Conservation (phyloP, 1,140 invertebrate genomes). For the Latrodectus geometricus region DNA sequence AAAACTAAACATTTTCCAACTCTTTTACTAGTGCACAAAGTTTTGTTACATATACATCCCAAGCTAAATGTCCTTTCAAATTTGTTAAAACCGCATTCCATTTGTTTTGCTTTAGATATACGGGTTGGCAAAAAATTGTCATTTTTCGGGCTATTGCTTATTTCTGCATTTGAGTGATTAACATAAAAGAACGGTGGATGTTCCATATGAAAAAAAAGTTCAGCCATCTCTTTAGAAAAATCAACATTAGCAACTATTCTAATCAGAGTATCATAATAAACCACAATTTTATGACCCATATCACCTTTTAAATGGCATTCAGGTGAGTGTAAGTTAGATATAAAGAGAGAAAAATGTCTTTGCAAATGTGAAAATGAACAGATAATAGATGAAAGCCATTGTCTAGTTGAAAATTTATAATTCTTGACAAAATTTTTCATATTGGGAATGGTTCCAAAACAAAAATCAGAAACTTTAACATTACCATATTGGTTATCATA, state of each 20-base stretch:
- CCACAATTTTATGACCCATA: constrained; percentile 27
- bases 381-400: constrained; percentile 10
- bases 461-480: constrained; percentile 38
- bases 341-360: constrained; percentile 34
- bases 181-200: constrained; percentile 46
- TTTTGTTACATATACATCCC: constrained; percentile 47
- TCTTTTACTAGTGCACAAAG: constrained; percentile 11
- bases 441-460: constrained; percentile 47
- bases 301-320: constrained; percentile 5
- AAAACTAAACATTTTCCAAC: constrained; percentile 40
- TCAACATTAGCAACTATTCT: constrained; percentile 39
- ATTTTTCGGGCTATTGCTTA: background rate
- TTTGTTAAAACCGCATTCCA: constrained; percentile 5
- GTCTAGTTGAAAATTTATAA: constrained; percentile 3
- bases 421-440: constrained; percentile 34
- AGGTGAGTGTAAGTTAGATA: constrained; percentile 13
- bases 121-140: background rate
- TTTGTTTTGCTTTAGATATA: constrained; percentile 23
- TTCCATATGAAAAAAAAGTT: constrained; percentile 47
- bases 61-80: constrained; percentile 46
- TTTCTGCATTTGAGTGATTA: background rate
- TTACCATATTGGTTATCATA: constrained; percentile 16
- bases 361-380: constrained; percentile 48
- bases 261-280: constrained; percentile 33
- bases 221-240: constrained; percentile 1